A percentile compares a stretch with the other conserved stretches of the same genome.
Evolutionary conservation across 2,888 invertebrate genomes (phyloP).

Genomic region (Lysandra bellargus): DNA sequence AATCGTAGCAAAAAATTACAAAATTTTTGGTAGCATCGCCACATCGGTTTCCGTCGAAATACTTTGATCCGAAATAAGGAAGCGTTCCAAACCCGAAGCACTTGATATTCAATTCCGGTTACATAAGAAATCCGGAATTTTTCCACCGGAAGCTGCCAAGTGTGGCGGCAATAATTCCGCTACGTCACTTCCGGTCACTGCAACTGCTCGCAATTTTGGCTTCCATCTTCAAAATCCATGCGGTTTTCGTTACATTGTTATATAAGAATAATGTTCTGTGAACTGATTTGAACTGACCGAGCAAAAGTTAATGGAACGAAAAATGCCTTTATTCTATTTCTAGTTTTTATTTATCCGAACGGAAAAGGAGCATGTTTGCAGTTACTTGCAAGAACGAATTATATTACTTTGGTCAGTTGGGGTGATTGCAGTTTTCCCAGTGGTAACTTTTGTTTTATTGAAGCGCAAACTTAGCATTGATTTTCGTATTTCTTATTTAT

Average conservation of each 20-base stretch:
- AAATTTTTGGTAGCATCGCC: not conserved
- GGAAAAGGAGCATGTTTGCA: not conserved
- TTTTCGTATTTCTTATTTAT: not conserved
- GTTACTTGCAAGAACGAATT: not conserved
- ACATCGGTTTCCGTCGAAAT: not conserved
- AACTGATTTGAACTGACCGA: conserved; percentile 19
- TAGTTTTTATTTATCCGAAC: not conserved
- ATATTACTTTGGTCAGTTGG: not conserved
- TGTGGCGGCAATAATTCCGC: conserved; percentile 43
- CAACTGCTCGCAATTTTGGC: conserved; percentile 51
- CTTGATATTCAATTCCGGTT: conserved; percentile 19
- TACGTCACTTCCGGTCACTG: conserved; percentile 49
- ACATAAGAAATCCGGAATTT: conserved; percentile 28
- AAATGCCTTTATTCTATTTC: conserved; percentile 11
- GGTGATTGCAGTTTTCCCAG: not conserved
- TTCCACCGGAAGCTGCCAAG: conserved; percentile 32
- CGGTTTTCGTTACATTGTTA: conserved; percentile 36
- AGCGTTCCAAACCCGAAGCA: not conserved
- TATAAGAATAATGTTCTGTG: conserved; percentile 33
- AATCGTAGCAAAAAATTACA: not conserved
- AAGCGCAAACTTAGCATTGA: not conserved
- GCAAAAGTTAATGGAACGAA: not conserved
- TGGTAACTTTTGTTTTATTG: not conserved
- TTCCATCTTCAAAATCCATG: conserved; percentile 39
- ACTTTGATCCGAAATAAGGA: not conserved